phyloP scores from a whole-genome alignment of 2,113 vertebrate genomes.

The Misgurnus anguillicaudatus region DNA sequence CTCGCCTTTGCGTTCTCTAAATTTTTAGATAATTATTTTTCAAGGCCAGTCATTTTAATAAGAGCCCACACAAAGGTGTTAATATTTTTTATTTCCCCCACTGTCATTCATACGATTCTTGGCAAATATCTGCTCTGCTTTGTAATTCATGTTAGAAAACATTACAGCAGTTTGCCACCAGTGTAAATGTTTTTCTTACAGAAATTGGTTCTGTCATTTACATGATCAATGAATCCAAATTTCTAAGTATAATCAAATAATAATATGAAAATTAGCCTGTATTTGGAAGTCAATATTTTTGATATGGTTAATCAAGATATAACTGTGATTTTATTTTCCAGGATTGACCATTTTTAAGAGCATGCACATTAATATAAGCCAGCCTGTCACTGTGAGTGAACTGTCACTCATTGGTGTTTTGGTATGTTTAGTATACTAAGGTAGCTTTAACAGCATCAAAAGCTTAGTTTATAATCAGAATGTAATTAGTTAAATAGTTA shows the following conservation, averaged over 20 bases:
- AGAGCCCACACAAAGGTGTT: constrained; percentile 31
- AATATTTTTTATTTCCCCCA: neutral
- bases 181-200: neutral
- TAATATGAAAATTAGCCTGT: neutral
- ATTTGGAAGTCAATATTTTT: no score
- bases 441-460: no score
- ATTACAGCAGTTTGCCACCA: constrained; percentile 6
- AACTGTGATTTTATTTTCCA: no score
- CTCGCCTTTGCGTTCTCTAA: constrained; percentile 26
- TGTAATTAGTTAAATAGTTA: no score
- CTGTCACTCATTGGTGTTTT: no score
- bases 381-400: no score
- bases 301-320: no score
- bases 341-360: no score
- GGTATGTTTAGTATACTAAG: no score
- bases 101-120: constrained; percentile 22
- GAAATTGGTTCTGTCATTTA: constrained; percentile 23
- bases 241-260: constrained; percentile 37
- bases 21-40: constrained; percentile 23
- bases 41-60: constrained; percentile 31
- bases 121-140: constrained; percentile 5
- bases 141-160: constrained; percentile 25
- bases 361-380: no score
- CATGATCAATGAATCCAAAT: neutral
- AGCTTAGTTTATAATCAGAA: no score